phyloP scores from a whole-genome alignment of 2,113 vertebrate genomes.

The Crocuta crocuta region DNA sequence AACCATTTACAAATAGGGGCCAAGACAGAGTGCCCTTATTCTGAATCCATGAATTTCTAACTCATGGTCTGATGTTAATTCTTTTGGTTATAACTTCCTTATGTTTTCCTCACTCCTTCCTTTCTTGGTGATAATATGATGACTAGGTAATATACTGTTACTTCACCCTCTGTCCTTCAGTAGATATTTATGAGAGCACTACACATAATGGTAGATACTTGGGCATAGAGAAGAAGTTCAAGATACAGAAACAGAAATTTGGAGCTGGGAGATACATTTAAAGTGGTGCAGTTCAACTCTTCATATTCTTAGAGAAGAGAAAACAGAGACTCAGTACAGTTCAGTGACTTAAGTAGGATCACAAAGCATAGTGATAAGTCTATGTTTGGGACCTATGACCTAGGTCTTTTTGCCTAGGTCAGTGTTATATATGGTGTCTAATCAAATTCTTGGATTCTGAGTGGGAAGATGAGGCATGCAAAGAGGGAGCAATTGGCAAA shows the following conservation, averaged over 20 bases:
- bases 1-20: conserved; percentile 34
- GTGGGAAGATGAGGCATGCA: background rate
- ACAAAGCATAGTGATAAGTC: background rate
- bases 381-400: background rate
- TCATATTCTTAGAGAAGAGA: background rate
- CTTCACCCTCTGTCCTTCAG: background rate
- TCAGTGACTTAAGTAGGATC: background rate
- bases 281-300: background rate
- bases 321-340: background rate
- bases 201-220: background rate
- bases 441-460: background rate
- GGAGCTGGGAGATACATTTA: background rate
- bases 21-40: conserved; percentile 1
- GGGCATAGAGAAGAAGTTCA: conserved; percentile 25
- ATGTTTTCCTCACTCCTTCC: background rate
- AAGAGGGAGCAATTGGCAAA: conserved; percentile 1
- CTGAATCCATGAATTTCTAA: conserved; percentile 52
- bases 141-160: background rate
- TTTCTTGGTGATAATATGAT: conserved; percentile 25
- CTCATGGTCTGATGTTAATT: conserved; percentile 52
- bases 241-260: background rate
- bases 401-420: background rate
- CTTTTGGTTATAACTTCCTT: conserved; percentile 52
- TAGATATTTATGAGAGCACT: background rate
- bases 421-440: conserved; percentile 6